phyloP scores from a whole-genome alignment of 2,888 invertebrate species.

The Eretmocerus hayati region DNA sequence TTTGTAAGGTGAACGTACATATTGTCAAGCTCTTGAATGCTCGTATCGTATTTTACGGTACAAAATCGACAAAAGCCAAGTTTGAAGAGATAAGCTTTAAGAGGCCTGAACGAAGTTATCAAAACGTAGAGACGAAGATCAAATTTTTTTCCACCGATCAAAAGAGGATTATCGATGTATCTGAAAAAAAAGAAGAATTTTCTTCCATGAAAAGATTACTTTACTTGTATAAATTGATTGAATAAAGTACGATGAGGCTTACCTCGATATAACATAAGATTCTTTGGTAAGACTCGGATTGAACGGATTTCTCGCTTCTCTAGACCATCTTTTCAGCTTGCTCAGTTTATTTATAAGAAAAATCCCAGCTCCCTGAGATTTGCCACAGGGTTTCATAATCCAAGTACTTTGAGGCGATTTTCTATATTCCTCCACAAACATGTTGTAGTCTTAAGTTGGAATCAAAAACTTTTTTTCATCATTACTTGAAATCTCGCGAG shows the following conservation, averaged over 20 bases:
- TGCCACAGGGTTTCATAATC: constrained; percentile 97
- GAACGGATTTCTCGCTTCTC: constrained; percentile 78
- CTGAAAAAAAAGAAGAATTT: too few species aligned
- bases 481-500: not conserved
- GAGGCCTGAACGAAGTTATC: constrained; percentile 86
- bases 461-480: not conserved
- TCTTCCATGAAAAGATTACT: too few species aligned
- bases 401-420: constrained; percentile 91
- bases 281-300: constrained; percentile 81
- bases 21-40: constrained; percentile 79
- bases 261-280: constrained; percentile 91
- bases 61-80: constrained; percentile 94
- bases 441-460: constrained; percentile 69
- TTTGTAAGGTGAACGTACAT: constrained; percentile 95
- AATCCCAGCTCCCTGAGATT: constrained; percentile 91
- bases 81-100: constrained; percentile 88
- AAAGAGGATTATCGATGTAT: constrained; percentile 88
- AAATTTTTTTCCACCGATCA: constrained; percentile 95
- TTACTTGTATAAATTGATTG: not conserved
- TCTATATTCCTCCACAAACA: constrained; percentile 94
- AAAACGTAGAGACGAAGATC: constrained; percentile 87
- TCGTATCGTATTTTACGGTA: constrained; percentile 89
- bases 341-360: constrained; percentile 92
- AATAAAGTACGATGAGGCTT: constrained; percentile 10
- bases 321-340: constrained; percentile 84